Evolutionary conservation across 1,140 invertebrate genomes (phyloP), one percentile per base, ranked within the genome.

Genomic region (Drosophila nikananu): DNA sequence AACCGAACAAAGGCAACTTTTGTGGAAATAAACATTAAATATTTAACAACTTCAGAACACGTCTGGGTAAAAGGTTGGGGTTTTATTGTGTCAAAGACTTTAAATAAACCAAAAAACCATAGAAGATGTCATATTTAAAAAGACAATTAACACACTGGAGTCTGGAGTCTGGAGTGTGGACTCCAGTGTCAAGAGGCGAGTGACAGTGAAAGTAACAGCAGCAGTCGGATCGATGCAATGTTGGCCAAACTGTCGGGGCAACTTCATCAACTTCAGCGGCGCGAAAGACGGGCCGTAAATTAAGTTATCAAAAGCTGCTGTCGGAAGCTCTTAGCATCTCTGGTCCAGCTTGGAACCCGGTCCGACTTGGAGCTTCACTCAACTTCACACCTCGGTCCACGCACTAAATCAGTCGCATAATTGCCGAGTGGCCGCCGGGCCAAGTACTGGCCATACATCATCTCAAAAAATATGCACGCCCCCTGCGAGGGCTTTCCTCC

Each of bases 351-450:
- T 49, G 52, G 23, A 39, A 51, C 44, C 41, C 57, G 15, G 39
- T 57, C n/a, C 32, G 51, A 57, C 55, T 59, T 58, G 61, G 57
- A 19, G 64, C 76, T 81, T 89, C 80, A 80, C 54, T 87, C 86
- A 84, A 87, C 74, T 87, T 87, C 77, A 84, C 84, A 87, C 84
- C 84, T 49, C 27, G 52, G 51, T 71, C 76, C 68, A 87, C 86
- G 81, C 81, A 87, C 84, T 87, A 87, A 87, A 87, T 87, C 84
- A 87, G 84, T 84, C 86, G 86, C 84, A 84, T 87, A 87, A 87
- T 87, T 87, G 84, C 68, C 61, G 64, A 41, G 67, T 49, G 58
- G 44, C 46, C 32, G 63, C 70, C 65, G 49, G 55, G 46, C 63
- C 41, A 48, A 77, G 74, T 68, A 73, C 78, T 51, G 60, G 49